Evolutionary conservation across 2,113 vertebrate species (phyloP).

Genomic region (Marmota flaviventris): DNA sequence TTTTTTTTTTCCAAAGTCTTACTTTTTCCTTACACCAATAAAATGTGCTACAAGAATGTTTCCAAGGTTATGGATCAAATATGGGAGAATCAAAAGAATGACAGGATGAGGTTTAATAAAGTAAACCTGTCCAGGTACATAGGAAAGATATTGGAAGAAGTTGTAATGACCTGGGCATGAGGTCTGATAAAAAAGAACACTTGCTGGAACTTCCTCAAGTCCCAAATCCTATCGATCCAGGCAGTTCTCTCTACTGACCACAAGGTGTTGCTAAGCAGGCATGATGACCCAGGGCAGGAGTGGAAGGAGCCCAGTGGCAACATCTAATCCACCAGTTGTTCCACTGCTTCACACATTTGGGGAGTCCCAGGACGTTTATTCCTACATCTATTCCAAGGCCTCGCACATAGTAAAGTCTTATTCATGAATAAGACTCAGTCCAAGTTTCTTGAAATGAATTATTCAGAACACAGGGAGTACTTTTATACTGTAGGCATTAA

Average conservation of each 20-base stretch:
- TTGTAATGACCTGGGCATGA: neutral
- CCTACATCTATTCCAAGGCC: neutral
- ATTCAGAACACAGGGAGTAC: neutral
- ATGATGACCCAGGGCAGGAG: neutral
- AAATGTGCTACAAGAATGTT: neutral
- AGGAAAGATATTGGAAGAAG: neutral
- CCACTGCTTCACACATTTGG: neutral
- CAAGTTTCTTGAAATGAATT: conserved; percentile 23
- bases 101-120: neutral
- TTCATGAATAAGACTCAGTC: neutral
- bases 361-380: neutral
- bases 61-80: conserved; percentile 12
- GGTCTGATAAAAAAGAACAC: neutral
- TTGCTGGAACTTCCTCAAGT: neutral
- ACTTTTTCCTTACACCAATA: neutral
- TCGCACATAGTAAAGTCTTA: neutral
- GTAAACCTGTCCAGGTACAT: neutral
- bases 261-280: conserved; percentile 70
- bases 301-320: no score
- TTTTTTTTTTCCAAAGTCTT: conserved; percentile 18
- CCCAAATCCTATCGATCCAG: neutral
- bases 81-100: neutral
- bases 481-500: neutral
- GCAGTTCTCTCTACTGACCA: conserved; percentile 41
- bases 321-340: accelerated